Base-by-base conservation (phyloP, 2,888 invertebrate species). In the Tyria jacobaeae region DNA sequence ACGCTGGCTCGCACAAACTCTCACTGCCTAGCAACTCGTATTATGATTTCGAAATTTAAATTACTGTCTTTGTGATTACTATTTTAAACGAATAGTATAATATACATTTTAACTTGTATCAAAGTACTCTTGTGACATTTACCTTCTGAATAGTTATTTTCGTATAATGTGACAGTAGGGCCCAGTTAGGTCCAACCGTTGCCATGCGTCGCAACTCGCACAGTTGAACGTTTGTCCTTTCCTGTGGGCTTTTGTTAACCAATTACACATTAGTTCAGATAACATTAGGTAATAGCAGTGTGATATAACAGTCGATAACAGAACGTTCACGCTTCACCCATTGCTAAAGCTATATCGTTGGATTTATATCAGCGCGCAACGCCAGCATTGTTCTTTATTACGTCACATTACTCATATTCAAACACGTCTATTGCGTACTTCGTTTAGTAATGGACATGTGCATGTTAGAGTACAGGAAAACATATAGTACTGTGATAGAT, bases 191-290 rank as follows among this genome's bases (percentile, higher is more conserved):
- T 49, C 25, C 41, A 62, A 64, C 56, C 64, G 55, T 59, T 59
- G 44, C 54, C 31, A 47, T 58, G 50, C 49, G 51, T 35, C 44
- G 48, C 50, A 44, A 57, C 34, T 24, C 44, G 15, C 44, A 34
- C 44, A 57, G n/a, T 7, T 49, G 37, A 49, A 27, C 35, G 39
- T 50, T 15, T 35, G 31, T 44, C 57, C 57, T 24, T 27, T 35
- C n/a, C 21, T 44, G 27, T 37, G 72, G 68, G 64, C 82, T 81
- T n/a, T 86, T 89, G 86, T 88, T 82, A 83, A 84, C 80, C 87
- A 86, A 89, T 89, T 89, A 88, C 85, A 76, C 75, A 69, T 76
- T 81, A 82, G 85, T 87, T 85, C 83, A 83, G 75, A 80, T 70
- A 75, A 70, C 78, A 82, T 87, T 83, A 86, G 80, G 81, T 85